Evolutionary conservation across 1,140 invertebrate genomes (phyloP).

Genomic region (Bombus turneri): DNA sequence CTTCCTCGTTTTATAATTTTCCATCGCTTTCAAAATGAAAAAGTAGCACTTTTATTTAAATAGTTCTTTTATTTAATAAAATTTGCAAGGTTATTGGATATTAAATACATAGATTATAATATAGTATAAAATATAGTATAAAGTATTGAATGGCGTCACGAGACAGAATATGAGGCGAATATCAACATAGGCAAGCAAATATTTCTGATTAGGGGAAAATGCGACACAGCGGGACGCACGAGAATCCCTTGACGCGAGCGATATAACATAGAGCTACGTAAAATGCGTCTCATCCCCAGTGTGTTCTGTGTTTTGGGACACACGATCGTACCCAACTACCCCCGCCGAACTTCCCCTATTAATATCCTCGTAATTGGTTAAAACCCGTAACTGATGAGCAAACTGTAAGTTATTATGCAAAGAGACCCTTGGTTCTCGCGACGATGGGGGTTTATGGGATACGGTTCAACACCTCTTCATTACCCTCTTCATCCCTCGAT

Average conservation of each 20-base stretch:
- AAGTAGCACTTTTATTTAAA: too few species aligned
- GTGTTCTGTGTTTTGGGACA: constrained; percentile 57
- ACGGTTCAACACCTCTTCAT: constrained; percentile 83
- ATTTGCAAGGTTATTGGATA: too few species aligned
- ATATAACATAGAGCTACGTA: constrained; percentile 32
- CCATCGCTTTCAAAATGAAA: background rate
- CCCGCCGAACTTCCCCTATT: constrained; percentile 40
- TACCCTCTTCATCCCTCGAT: constrained; percentile 77
- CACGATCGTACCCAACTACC: background rate
- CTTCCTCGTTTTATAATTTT: background rate
- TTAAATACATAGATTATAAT: background rate
- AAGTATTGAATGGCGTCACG: too few species aligned
- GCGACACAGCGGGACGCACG: constrained; percentile 36
- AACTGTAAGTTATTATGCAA: constrained; percentile 80
- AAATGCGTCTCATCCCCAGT: constrained; percentile 40
- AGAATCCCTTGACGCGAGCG: constrained; percentile 41
- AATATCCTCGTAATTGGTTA: constrained; percentile 80
- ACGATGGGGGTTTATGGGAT: constrained; percentile 75
- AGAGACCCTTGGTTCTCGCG: constrained; percentile 74
- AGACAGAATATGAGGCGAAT: background rate
- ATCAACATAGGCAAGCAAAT: constrained; percentile 18
- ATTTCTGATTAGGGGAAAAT: constrained; percentile 3
- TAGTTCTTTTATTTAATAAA: too few species aligned
- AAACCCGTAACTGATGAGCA: constrained; percentile 82
- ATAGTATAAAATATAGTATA: too few species aligned